Conservation (phyloP, 2,888 invertebrate species). For the Tenodera sinensis region DNA sequence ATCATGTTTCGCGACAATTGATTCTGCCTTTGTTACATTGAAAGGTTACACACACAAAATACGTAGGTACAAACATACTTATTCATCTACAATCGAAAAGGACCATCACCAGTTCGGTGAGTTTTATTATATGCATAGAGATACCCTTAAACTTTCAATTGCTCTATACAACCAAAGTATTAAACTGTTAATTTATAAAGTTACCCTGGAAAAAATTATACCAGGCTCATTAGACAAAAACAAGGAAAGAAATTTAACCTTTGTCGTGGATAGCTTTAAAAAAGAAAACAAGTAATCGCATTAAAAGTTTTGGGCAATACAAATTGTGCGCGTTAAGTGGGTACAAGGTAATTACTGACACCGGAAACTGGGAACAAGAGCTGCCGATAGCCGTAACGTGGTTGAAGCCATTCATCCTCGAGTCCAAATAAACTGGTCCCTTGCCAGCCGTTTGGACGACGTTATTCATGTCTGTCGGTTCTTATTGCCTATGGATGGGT, state of each 20-base stretch:
- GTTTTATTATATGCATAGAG: no score
- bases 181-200: no score
- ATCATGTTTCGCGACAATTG: no score
- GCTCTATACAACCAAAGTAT: no score
- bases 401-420: neutral
- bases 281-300: neutral
- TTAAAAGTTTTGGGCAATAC: neutral
- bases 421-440: constrained; percentile 25
- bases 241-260: neutral
- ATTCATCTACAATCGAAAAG: no score
- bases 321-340: neutral
- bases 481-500: constrained; percentile 14
- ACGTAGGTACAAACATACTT: no score
- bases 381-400: neutral
- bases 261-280: neutral
- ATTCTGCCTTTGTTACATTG: no score
- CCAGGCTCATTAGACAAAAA: no score
- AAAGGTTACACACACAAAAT: no score
- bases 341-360: neutral
- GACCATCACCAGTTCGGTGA: no score
- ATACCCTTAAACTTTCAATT: no score
- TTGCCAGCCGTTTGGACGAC: constrained; percentile 21
- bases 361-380: neutral
- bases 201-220: no score
- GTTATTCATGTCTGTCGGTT: constrained; percentile 26